phyloP scores from a whole-genome alignment of 2,113 vertebrate genomes.

The Coryphaenoides rupestris region DNA sequence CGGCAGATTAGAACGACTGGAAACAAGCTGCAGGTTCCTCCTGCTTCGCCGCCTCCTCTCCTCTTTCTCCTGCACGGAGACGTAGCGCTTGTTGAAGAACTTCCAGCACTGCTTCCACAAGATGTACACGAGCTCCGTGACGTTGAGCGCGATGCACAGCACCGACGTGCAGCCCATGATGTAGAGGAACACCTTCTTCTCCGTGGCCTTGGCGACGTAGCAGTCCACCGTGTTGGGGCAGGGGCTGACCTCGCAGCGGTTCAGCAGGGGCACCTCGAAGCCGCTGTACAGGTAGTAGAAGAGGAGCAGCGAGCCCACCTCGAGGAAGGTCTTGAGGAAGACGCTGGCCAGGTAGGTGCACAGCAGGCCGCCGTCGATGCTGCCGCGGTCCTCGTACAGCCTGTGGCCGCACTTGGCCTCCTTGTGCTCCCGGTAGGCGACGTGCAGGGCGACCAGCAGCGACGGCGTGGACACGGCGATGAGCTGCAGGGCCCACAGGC shows the following conservation, averaged over 20 bases:
- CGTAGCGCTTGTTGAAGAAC: slow-evolving; percentile 58
- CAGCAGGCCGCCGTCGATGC: slow-evolving; percentile 78
- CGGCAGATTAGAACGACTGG: too few species aligned
- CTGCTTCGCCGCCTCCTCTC: slow-evolving; percentile 12
- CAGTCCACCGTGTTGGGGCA: slow-evolving; percentile 85
- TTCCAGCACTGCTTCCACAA: slow-evolving; percentile 73
- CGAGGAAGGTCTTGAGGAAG: slow-evolving; percentile 77
- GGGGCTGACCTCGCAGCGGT: slow-evolving; percentile 75
- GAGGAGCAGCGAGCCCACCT: slow-evolving; percentile 77
- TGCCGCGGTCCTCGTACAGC: slow-evolving; percentile 70
- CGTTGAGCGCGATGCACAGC: slow-evolving; percentile 78
- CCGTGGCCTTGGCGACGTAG: slow-evolving; percentile 79
- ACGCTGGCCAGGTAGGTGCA: slow-evolving; percentile 81
- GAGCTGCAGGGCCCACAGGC: slow-evolving; percentile 87
- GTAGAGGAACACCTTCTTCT: slow-evolving; percentile 84
- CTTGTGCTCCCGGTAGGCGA: slow-evolving; percentile 77
- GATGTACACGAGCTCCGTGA: slow-evolving; percentile 80
- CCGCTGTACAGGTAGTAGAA: slow-evolving; percentile 84
- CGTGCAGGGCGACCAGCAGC: slow-evolving; percentile 83
- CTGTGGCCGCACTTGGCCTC: slow-evolving; percentile 70
- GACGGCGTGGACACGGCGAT: slow-evolving; percentile 86
- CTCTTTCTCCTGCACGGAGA: slow-evolving; percentile 9
- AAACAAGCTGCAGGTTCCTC: slow-evolving; percentile 14
- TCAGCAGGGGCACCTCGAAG: slow-evolving; percentile 74
- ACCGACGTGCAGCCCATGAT: slow-evolving; percentile 80